These are phyloP conservation scores for Metaphire vulgaris DNA, from an alignment of 1,140 invertebrate genomes.

Conservation along the genomic window DNA sequence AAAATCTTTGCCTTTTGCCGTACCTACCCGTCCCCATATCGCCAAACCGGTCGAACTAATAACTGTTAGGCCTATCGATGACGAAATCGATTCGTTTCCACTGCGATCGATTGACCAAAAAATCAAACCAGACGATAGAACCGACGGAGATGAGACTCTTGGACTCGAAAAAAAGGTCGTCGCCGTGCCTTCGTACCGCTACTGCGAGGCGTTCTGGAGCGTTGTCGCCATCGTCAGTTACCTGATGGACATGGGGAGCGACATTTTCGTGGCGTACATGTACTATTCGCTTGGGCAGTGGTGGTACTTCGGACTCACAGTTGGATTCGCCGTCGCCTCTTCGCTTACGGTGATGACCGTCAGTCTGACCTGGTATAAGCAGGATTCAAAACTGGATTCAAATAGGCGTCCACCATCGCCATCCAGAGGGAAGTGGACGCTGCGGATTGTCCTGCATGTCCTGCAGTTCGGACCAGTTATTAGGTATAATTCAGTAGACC, in stretches of 20 bases:
- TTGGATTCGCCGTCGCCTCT: neutral
- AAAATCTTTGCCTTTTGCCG: too few species aligned
- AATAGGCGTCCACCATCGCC: neutral
- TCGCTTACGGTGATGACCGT: neutral
- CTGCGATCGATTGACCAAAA: neutral
- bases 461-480: constrained; percentile 37
- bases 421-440: constrained; percentile 32
- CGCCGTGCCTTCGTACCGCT: neutral
- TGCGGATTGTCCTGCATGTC: constrained; percentile 34
- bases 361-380: neutral
- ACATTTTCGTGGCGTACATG: neutral
- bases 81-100: neutral
- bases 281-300: neutral
- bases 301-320: constrained; percentile 1
- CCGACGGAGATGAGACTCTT: too few species aligned
- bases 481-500: constrained; percentile 31
- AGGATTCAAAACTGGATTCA: neutral
- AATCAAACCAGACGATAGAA: neutral
- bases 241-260: neutral
- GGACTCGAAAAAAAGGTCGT: too few species aligned
- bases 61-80: too few species aligned
- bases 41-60: too few species aligned
- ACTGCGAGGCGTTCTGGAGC: constrained; percentile 6
- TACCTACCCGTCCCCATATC: too few species aligned
- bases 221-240: neutral